Conservation (phyloP, 2,113 vertebrate species). For the Emydocephalus ijimae region DNA sequence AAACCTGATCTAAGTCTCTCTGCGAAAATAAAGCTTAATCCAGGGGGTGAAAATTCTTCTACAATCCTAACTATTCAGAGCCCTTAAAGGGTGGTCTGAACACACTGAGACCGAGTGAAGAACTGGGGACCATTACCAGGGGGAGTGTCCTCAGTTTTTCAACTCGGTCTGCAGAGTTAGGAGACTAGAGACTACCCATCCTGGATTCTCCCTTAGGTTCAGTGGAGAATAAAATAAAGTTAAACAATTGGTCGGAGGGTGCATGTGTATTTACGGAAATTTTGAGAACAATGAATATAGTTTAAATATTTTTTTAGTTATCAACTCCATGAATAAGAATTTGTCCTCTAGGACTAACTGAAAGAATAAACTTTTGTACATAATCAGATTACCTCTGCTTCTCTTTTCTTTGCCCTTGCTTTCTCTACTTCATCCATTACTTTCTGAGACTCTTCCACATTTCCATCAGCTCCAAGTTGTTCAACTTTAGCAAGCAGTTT, state of each 20-base stretch:
- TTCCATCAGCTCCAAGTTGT: slow-evolving; percentile 93
- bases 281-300: not conserved
- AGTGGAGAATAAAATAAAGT: not conserved
- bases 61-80: too few species aligned
- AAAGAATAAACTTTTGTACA: not conserved
- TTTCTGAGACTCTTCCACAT: slow-evolving; percentile 96
- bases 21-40: too few species aligned
- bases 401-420: slow-evolving; percentile 89
- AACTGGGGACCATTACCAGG: too few species aligned
- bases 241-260: not conserved
- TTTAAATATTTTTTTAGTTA: not conserved
- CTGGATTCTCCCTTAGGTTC: too few species aligned
- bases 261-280: not conserved
- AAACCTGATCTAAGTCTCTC: too few species aligned
- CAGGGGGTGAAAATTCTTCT: too few species aligned
- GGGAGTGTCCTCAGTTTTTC: too few species aligned
- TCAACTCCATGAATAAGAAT: not conserved
- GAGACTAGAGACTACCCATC: too few species aligned
- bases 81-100: too few species aligned
- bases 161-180: too few species aligned
- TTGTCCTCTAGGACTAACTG: not conserved
- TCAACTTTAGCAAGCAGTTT: slow-evolving; percentile 95
- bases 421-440: slow-evolving; percentile 98
- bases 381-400: slow-evolving; percentile 85
- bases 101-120: too few species aligned